A percentile compares a stretch with the other conserved stretches of the same genome.
These are phyloP conservation scores for Cuniculus paca DNA, from an alignment of 2,797 vertebrate species.

Conservation along the genomic window DNA sequence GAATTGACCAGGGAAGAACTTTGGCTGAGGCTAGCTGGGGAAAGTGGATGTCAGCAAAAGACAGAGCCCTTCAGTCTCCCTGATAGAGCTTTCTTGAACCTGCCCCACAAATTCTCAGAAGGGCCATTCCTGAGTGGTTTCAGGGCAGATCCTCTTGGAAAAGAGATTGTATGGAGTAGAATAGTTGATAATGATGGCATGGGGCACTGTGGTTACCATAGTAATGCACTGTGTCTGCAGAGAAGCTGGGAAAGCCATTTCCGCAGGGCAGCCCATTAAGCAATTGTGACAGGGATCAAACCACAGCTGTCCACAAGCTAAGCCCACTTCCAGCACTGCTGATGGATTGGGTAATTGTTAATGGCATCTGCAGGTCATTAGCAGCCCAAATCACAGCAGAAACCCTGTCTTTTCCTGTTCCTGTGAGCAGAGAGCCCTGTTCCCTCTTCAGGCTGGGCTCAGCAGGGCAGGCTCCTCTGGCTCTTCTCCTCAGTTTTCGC, in stretches of 20 bases:
- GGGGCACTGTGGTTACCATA: background rate
- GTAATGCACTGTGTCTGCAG: background rate
- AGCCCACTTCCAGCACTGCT: constrained; percentile 74
- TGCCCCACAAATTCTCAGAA: background rate
- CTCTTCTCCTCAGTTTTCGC: background rate
- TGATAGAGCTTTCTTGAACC: background rate
- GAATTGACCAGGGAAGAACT: background rate
- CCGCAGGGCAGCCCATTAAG: constrained; percentile 72
- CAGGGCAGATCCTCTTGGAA: background rate
- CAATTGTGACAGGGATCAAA: constrained; percentile 73
- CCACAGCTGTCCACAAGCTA: constrained; percentile 72
- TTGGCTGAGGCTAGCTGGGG: rapidly evolving
- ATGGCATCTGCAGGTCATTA: constrained; percentile 79
- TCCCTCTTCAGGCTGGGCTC: constrained; percentile 59
- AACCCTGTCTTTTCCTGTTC: constrained; percentile 61
- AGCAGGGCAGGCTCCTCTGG: constrained; percentile 12
- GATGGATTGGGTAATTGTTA: background rate
- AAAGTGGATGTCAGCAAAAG: background rate
- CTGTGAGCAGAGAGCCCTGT: background rate
- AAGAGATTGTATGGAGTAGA: background rate
- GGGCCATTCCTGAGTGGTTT: background rate
- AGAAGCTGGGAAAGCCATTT: constrained; percentile 67
- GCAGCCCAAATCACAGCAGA: constrained; percentile 66
- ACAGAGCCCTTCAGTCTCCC: rapidly evolving
- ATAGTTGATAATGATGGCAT: rapidly evolving